A percentile compares a stretch with the other conserved stretches of the same genome.
Conservation (phyloP, 2,888 invertebrate species). For the Aphodius granarius region DNA sequence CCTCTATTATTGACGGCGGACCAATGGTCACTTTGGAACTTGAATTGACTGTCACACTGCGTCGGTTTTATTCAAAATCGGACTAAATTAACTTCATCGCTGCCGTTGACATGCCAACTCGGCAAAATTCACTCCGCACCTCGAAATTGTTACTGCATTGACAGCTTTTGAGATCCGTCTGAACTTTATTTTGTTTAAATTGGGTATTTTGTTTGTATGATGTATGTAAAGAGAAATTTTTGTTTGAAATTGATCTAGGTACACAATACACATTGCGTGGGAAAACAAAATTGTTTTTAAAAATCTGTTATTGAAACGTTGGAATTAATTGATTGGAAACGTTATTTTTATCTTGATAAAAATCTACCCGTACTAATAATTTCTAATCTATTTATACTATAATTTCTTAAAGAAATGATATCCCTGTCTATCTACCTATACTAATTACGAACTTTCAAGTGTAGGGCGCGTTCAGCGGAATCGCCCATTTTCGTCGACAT, state of each 20-base stretch:
- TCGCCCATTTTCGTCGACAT: no score
- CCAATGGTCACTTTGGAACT: slow-evolving; percentile 51
- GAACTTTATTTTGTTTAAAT: neutral
- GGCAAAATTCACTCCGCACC: neutral
- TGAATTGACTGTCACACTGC: slow-evolving; percentile 47
- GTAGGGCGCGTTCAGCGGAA: no score
- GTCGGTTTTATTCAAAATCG: slow-evolving; percentile 40
- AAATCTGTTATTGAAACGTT: no score
- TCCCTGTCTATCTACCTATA: no score
- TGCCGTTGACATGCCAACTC: slow-evolving; percentile 27
- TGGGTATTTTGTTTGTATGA: neutral
- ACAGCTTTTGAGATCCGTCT: neutral
- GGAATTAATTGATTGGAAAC: no score
- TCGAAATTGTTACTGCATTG: neutral
- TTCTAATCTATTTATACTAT: no score
- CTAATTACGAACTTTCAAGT: no score
- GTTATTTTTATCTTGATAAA: no score
- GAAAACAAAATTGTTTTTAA: no score
- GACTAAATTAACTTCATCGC: slow-evolving; percentile 35
- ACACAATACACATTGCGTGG: no score
- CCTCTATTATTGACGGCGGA: slow-evolving; percentile 38
- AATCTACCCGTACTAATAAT: no score
- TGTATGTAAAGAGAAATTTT: neutral
- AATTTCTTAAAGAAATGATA: no score
- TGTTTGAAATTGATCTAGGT: neutral